These are phyloP conservation scores for Micromesistius poutassou DNA, from an alignment of 2,797 vertebrate species.

Conservation along the genomic window DNA sequence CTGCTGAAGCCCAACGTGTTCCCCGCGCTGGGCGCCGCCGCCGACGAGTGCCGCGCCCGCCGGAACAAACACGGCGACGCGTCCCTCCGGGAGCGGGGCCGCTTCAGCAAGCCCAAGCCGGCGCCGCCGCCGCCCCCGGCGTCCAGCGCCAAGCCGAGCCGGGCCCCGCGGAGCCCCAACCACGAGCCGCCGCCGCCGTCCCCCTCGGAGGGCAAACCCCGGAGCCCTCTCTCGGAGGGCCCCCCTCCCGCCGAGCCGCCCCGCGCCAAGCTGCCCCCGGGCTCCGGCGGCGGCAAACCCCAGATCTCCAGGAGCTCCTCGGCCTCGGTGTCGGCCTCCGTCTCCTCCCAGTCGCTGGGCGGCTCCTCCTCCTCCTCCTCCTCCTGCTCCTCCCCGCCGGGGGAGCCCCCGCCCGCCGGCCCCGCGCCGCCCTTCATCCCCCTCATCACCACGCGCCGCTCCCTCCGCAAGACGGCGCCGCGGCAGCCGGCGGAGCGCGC, in stretches of 20 bases:
- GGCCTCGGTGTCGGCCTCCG: constrained; percentile 34
- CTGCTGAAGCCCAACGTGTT: constrained; percentile 75
- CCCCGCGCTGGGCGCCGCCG: constrained; percentile 68
- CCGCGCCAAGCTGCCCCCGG: constrained; percentile 68
- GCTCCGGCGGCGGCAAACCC: constrained; percentile 81
- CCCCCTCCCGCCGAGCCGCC: constrained; percentile 66
- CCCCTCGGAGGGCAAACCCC: constrained; percentile 72
- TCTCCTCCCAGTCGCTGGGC: constrained; percentile 17
- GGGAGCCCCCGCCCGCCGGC: constrained; percentile 51
- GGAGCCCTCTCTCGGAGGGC: constrained; percentile 65
- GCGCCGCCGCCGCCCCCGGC: constrained; percentile 85
- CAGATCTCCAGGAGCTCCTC: constrained; percentile 69
- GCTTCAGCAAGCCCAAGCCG: constrained; percentile 85
- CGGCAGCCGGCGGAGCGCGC: constrained; percentile 86
- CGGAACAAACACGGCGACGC: constrained; percentile 81
- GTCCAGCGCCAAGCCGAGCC: constrained; percentile 75
- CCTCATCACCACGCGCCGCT: constrained; percentile 86
- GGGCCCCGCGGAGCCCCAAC: constrained; percentile 75
- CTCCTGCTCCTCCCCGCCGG: constrained; percentile 52
- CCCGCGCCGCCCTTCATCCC: constrained; percentile 86
- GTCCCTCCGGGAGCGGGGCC: constrained; percentile 79
- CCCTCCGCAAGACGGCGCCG: constrained; percentile 85
- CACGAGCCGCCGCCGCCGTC: constrained; percentile 72
- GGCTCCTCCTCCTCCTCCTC: constrained; percentile 34
- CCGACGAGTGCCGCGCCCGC: constrained; percentile 82